Percentiles rank a stretch among this genome's conserved stretches.
Evolutionary conservation across 2,113 vertebrate species (phyloP).

Genomic region (Mormoops blainvillei): DNA sequence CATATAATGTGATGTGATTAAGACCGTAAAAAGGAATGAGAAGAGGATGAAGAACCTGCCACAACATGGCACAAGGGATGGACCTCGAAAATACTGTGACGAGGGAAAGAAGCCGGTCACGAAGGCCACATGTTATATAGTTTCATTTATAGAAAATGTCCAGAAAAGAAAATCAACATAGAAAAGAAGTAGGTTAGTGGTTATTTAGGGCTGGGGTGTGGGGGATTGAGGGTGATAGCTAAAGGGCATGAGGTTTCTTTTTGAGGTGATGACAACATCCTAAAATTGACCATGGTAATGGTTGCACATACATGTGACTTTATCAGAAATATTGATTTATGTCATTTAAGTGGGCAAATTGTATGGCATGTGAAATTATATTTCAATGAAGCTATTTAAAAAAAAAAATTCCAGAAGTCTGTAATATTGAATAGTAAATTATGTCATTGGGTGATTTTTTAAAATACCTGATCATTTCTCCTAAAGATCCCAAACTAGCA

Average conservation of each 20-base stretch:
- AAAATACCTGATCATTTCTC: not conserved
- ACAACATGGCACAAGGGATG: not conserved
- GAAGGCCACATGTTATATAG: too few relatives aligned
- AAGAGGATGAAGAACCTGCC: not conserved
- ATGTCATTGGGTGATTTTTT: not conserved
- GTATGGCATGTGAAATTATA: not conserved
- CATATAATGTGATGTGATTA: not conserved
- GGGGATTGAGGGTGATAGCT: not conserved
- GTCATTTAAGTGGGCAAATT: not conserved
- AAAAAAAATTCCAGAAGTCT: not conserved
- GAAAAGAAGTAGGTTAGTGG: not conserved
- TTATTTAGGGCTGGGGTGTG: not conserved
- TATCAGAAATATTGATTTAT: not conserved
- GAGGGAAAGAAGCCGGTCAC: too few relatives aligned
- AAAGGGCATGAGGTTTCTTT: not conserved
- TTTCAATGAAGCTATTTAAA: not conserved
- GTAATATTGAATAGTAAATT: not conserved
- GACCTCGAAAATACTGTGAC: too few relatives aligned
- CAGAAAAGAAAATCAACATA: not conserved
- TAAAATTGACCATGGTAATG: not conserved
- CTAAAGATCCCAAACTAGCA: not conserved
- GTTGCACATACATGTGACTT: not conserved
- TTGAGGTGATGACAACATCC: not conserved
- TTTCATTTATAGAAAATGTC: not conserved
- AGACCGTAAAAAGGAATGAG: not conserved